A percentile compares a stretch with the other conserved stretches of the same genome.
These are phyloP conservation scores for Eugnorisma glareosa DNA, from an alignment of 2,888 invertebrate genomes.

Conservation along the genomic window DNA sequence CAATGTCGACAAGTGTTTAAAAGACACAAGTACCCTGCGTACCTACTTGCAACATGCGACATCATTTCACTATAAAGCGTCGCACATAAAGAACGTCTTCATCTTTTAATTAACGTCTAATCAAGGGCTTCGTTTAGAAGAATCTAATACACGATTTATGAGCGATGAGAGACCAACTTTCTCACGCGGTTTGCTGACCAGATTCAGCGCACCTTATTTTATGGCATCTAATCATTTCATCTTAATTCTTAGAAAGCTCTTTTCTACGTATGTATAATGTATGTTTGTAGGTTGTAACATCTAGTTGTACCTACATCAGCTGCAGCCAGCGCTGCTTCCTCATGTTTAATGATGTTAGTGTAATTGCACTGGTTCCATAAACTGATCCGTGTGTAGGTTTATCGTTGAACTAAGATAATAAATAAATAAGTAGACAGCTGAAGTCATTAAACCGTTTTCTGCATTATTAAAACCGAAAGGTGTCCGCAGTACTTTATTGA, in stretches of 20 bases:
- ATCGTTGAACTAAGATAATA: conserved; percentile 11
- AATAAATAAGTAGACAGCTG: conserved; percentile 2
- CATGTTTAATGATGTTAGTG: conserved; percentile 48
- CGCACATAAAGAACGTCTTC: conserved; percentile 80
- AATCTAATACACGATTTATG: conserved; percentile 83
- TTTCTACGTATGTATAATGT: conserved; percentile 54
- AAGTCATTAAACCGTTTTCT: neutral
- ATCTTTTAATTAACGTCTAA: conserved; percentile 85
- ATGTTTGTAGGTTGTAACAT: conserved; percentile 58
- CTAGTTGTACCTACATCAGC: conserved; percentile 47
- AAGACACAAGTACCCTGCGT: conserved; percentile 69
- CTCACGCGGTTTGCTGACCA: conserved; percentile 81
- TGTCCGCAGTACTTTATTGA: neutral
- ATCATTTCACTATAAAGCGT: conserved; percentile 69
- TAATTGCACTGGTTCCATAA: conserved; percentile 38
- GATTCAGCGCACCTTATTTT: conserved; percentile 78
- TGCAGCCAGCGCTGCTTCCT: conserved; percentile 32
- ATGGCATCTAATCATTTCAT: conserved; percentile 71
- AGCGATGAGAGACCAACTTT: conserved; percentile 78
- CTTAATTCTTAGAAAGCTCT: conserved; percentile 68
- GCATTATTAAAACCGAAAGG: neutral
- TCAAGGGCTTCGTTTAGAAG: conserved; percentile 85
- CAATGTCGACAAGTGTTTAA: conserved; percentile 69
- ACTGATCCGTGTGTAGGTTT: conserved; percentile 25
- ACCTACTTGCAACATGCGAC: conserved; percentile 75